Conservation (phyloP, 2,113 vertebrate genomes). For the Perca schrenkii region DNA sequence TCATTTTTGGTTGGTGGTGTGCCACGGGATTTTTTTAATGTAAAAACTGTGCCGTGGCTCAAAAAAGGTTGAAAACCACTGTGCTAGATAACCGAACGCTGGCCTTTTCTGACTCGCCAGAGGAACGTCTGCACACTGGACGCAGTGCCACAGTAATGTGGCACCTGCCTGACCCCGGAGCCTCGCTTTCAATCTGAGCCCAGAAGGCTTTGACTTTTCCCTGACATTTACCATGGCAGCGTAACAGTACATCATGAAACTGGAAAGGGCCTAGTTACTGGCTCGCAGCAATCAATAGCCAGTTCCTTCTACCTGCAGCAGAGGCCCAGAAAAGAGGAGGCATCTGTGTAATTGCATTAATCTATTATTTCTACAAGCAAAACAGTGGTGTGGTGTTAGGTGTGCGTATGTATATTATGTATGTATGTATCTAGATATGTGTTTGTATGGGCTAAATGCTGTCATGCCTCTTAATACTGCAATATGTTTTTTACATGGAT, state of each 20-base stretch:
- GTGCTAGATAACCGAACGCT: slow-evolving; percentile 13
- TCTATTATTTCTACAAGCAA: background rate
- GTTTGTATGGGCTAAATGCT: too few relatives aligned
- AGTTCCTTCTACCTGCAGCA: slow-evolving; percentile 28
- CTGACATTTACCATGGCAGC: slow-evolving; percentile 65
- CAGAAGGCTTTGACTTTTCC: slow-evolving; percentile 71
- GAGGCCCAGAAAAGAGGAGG: background rate
- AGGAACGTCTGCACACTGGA: background rate
- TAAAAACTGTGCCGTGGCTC: too few relatives aligned
- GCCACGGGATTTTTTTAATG: too few relatives aligned
- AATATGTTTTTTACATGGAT: too few relatives aligned
- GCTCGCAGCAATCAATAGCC: slow-evolving; percentile 46
- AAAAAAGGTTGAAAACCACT: too few relatives aligned
- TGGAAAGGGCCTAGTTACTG: slow-evolving; percentile 18
- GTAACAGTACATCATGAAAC: slow-evolving; percentile 23
- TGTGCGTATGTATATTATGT: too few relatives aligned
- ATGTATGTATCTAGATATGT: too few relatives aligned
- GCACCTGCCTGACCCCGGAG: slow-evolving; percentile 56
- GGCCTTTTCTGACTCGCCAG: slow-evolving; percentile 28
- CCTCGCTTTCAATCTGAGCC: slow-evolving; percentile 52
- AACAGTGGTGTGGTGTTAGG: too few relatives aligned
- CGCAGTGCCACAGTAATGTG: slow-evolving; percentile 7
- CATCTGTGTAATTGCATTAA: slow-evolving; percentile 10
- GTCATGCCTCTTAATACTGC: too few relatives aligned
- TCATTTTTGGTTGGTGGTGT: too few relatives aligned